Conservation (phyloP, 2,113 vertebrate species). For the Gambusia holbrooki region DNA sequence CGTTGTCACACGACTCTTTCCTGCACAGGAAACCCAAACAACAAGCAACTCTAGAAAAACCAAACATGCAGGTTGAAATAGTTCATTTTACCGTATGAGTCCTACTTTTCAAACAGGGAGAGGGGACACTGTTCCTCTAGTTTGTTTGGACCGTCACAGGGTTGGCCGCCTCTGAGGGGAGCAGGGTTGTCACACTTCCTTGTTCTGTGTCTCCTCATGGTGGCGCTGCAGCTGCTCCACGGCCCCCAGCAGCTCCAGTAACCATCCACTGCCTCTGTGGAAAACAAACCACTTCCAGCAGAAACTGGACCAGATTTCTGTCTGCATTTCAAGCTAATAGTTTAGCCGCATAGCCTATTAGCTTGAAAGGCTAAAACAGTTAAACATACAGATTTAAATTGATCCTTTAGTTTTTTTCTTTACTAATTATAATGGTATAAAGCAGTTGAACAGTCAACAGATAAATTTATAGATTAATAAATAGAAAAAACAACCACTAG, state of each 20-base stretch:
- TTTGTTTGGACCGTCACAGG: constrained; percentile 73
- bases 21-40: constrained; percentile 65
- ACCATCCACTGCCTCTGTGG: constrained; percentile 86
- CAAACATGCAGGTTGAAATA: background rate
- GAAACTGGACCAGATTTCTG: too few species aligned
- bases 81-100: background rate
- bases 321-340: too few species aligned
- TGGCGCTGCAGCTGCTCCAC: constrained; percentile 83
- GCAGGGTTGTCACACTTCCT: constrained; percentile 86
- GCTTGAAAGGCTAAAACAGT: too few species aligned
- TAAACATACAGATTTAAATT: too few species aligned
- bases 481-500: too few species aligned
- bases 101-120: constrained; percentile 84
- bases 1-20: constrained; percentile 86
- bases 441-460: too few species aligned
- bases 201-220: constrained; percentile 81
- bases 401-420: too few species aligned
- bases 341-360: too few species aligned
- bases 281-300: background rate
- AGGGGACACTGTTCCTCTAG: constrained; percentile 85
- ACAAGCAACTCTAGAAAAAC: background rate
- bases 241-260: constrained; percentile 91
- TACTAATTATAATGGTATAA: too few species aligned
- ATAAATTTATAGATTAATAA: too few species aligned
- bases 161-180: constrained; percentile 78